Evolutionary conservation across 92 coral and sea anemone species (phyloP), one percentile per base, ranked within the genome.

Genomic region (Palythoa heliodiscus): DNA sequence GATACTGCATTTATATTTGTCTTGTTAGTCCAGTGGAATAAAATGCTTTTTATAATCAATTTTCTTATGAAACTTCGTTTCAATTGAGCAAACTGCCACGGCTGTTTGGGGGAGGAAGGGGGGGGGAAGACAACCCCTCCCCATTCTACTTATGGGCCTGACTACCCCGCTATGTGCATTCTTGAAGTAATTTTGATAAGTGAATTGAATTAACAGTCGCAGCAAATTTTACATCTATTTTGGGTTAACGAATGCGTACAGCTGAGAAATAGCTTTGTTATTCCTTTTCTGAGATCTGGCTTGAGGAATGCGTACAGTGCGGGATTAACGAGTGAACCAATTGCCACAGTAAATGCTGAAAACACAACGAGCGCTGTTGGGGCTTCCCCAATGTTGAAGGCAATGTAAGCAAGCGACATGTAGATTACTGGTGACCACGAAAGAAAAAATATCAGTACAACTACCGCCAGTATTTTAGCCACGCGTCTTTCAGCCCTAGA

Each of bases 381-480:
- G 39, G 54, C 74, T 2, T 52, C 40, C 11, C 84, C 84, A 16
- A 70, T 20, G 6, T 52, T 48, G 2, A 64, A 66, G 20, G 48
- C 84, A 58, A 9, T 24, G 29, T 64, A 80, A 64, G 84, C 75
- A 4, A 80, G 73, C 4, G 84, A 80, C 61, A 80, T 80, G 25
- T 64, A 80, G 60, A 80, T 80, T 0, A 80, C 74, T 7, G 84
- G 84, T 7, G 73, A 80, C 84, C 84, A 80, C 20, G 84, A 80
- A n/a, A 80, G 74, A 14, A 80, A 80, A 68, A 80, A 80, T 3
- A 80, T 52, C 29, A 78, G 35, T 2, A 78, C 83, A 11, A 78
- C 83, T 8, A 68, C 83, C 5, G 84, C 73, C 7, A 80, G 43
- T 20, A 70, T 80, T 80, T 67, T 66, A 48, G 84, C 84, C 4